Percentiles rank a stretch among this genome's conserved stretches.
These are phyloP conservation scores for Novumbra hubbsi DNA, from an alignment of 2,797 vertebrate species.

Conservation along the genomic window DNA sequence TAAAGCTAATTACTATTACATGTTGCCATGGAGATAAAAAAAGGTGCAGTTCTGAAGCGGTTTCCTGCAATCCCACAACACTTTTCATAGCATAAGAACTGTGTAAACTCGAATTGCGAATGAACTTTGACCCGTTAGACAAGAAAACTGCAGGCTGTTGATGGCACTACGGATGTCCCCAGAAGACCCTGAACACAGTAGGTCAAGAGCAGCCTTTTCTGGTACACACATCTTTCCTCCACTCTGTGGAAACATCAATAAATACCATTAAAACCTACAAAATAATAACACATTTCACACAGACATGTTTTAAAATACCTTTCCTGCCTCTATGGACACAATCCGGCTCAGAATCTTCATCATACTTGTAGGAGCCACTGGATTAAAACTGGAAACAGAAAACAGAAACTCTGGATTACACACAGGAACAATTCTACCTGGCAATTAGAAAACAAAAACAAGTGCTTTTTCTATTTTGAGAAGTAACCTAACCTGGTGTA, in stretches of 20 bases:
- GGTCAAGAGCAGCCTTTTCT: conserved; percentile 78
- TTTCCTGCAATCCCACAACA: no score
- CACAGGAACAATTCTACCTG: no score
- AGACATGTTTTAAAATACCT: conserved; percentile 69
- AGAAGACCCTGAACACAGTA: conserved; percentile 85
- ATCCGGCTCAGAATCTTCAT: conserved; percentile 89
- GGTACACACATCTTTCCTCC: conserved; percentile 68
- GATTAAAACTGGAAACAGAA: conserved; percentile 85
- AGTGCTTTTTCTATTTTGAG: no score
- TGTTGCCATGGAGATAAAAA: no score
- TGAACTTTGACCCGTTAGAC: conserved; percentile 73
- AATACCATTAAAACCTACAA: background rate
- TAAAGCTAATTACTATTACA: no score
- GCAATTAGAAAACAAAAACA: no score
- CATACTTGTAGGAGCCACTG: conserved; percentile 90
- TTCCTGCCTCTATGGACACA: conserved; percentile 74
- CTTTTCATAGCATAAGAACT: no score
- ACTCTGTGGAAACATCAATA: conserved; percentile 64
- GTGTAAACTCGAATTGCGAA: background rate
- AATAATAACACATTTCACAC: background rate
- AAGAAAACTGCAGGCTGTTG: conserved; percentile 94
- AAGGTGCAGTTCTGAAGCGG: no score
- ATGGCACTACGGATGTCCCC: conserved; percentile 95
- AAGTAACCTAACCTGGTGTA: background rate
- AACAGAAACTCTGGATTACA: background rate